Evolutionary conservation across 2,888 invertebrate genomes (phyloP).

Genomic region (Mythimna vitellina): DNA sequence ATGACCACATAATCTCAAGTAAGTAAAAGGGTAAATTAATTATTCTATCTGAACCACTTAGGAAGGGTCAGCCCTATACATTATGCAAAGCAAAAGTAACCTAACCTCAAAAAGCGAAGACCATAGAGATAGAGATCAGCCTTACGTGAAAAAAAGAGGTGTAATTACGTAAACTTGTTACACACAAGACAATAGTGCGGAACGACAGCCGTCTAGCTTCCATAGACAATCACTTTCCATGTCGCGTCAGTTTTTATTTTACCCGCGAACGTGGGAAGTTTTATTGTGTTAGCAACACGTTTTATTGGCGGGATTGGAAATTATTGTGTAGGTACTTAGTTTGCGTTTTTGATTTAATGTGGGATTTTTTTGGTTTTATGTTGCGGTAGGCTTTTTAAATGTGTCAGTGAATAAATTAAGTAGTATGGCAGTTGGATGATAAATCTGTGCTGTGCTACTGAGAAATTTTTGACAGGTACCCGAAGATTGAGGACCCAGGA

Average conservation of each 20-base stretch:
- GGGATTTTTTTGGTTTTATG: constrained; percentile 16
- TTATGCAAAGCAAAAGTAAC: constrained; percentile 32
- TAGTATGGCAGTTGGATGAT: neutral
- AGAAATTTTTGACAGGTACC: neutral
- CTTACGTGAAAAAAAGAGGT: constrained; percentile 57
- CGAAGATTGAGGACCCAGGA: neutral
- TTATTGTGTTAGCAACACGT: constrained; percentile 68
- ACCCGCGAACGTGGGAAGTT: constrained; percentile 69
- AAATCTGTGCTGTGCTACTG: no score
- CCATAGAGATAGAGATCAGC: constrained; percentile 59
- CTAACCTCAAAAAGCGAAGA: constrained; percentile 55
- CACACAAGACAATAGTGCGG: constrained; percentile 65
- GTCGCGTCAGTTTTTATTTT: constrained; percentile 65
- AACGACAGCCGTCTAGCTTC: constrained; percentile 57
- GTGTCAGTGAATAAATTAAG: constrained; percentile 7
- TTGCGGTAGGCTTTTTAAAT: constrained; percentile 46
- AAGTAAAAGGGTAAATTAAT: constrained; percentile 49
- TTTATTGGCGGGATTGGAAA: constrained; percentile 62
- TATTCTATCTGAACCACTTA: constrained; percentile 56
- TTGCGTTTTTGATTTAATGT: constrained; percentile 39
- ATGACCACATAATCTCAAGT: constrained; percentile 29
- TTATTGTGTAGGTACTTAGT: constrained; percentile 27
- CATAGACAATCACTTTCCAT: constrained; percentile 73
- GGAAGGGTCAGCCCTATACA: constrained; percentile 35
- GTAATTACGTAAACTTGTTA: constrained; percentile 67